Percentiles rank a stretch among this genome's conserved stretches.
phyloP scores from a whole-genome alignment of 2,113 vertebrate genomes.

The Tragelaphus scriptus region DNA sequence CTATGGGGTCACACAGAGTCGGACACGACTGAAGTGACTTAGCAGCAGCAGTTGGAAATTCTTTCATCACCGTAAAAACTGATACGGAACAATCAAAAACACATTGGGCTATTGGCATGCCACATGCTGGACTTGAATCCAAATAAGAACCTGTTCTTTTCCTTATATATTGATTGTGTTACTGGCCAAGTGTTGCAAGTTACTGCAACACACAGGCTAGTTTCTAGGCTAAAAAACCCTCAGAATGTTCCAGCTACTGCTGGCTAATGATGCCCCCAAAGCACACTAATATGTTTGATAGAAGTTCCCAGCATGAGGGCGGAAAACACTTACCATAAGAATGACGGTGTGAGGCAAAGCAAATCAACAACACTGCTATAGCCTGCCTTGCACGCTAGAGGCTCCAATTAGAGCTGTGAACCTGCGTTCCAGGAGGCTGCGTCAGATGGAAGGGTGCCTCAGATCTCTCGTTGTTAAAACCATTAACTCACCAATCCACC shows the following conservation, averaged over 20 bases:
- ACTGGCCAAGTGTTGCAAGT: not conserved
- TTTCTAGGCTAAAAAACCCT: conserved; percentile 40
- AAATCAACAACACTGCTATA: conserved; percentile 76
- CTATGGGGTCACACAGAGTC: too few relatives aligned
- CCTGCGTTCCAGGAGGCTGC: conserved; percentile 80
- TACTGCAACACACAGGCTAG: conserved; percentile 60
- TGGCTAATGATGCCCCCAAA: conserved; percentile 84
- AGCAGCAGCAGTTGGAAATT: not conserved
- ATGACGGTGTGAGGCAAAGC: conserved; percentile 77
- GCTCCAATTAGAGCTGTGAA: conserved; percentile 77
- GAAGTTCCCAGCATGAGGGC: conserved; percentile 80
- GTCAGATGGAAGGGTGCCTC: conserved; percentile 81
- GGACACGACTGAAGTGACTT: too few relatives aligned
- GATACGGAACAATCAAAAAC: not conserved
- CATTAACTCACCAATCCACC: conserved; percentile 82
- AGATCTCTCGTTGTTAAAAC: conserved; percentile 81
- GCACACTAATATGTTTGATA: conserved; percentile 82
- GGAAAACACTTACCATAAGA: conserved; percentile 86
- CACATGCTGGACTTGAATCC: not conserved
- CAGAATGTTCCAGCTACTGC: conserved; percentile 77
- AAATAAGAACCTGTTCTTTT: not conserved
- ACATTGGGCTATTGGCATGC: not conserved
- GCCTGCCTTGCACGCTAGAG: conserved; percentile 76
- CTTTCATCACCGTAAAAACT: not conserved
- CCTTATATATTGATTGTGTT: not conserved